A percentile compares a stretch with the other conserved stretches of the same genome.
These are phyloP conservation scores for Macrophya annulata DNA, from an alignment of 2,888 invertebrate species.

Conservation along the genomic window DNA sequence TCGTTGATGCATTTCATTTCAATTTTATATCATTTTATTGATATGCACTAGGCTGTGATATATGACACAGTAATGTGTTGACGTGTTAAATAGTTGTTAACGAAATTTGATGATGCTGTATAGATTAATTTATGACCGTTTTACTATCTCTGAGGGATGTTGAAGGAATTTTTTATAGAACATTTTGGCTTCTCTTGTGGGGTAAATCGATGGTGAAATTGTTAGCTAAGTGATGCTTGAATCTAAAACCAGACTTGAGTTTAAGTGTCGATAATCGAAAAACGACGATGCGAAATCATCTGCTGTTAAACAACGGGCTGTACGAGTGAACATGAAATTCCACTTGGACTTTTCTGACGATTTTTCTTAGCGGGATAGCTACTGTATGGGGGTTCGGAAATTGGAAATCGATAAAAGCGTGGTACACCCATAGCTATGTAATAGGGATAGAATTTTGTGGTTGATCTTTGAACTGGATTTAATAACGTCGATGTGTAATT, in stretches of 20 bases:
- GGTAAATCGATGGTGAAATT: background rate
- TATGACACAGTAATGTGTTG: no score
- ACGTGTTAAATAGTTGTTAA: background rate
- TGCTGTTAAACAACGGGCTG: conserved; percentile 35
- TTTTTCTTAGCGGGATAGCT: conserved; percentile 27
- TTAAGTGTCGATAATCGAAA: conserved; percentile 37
- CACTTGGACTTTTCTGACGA: conserved; percentile 40
- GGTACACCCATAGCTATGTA: background rate
- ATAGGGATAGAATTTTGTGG: background rate
- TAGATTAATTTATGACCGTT: background rate
- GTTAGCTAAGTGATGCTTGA: background rate
- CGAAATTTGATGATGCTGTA: background rate
- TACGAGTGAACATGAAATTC: conserved; percentile 39
- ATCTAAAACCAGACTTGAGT: conserved; percentile 10
- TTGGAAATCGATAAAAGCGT: conserved; percentile 3
- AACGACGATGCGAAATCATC: conserved; percentile 24
- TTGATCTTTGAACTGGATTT: conserved; percentile 2
- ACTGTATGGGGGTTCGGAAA: background rate
- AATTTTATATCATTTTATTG: background rate
- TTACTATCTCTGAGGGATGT: background rate
- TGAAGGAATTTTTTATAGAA: background rate
- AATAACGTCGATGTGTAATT: background rate
- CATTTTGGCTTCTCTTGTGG: background rate
- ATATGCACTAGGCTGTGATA: no score
- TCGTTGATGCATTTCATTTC: background rate